phyloP scores from a whole-genome alignment of 2,113 vertebrate species.

The Anarhynchus alexandrinus region DNA sequence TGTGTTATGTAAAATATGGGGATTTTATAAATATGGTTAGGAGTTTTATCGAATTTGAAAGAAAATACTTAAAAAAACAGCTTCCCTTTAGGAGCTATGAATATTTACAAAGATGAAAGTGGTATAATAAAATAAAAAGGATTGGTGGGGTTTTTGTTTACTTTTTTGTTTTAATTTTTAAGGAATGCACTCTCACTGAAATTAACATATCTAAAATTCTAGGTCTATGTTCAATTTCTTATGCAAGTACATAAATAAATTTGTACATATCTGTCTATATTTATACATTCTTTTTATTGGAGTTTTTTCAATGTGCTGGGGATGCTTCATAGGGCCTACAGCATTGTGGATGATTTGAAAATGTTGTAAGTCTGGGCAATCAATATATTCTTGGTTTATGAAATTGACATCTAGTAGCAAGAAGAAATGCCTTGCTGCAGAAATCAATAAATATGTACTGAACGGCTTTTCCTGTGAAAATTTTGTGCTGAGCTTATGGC shows the following conservation, averaged over 20 bases:
- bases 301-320: neutral
- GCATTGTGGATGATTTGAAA: neutral
- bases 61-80: neutral
- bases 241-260: neutral
- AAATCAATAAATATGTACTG: conserved; percentile 13
- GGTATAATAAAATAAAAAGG: neutral
- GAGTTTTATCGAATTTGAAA: neutral
- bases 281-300: neutral
- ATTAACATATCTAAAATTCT: neutral
- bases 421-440: neutral
- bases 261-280: neutral
- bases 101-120: neutral
- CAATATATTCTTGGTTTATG: neutral
- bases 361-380: neutral
- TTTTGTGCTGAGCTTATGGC: neutral
- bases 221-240: neutral
- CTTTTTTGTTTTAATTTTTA: neutral
- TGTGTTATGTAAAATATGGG: neutral
- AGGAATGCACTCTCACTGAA: neutral
- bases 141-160: too few relatives aligned
- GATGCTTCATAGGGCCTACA: neutral
- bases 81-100: neutral
- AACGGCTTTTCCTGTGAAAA: conserved; percentile 4
- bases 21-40: neutral
- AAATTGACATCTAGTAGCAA: conserved; percentile 7